Conservation (phyloP, 2,888 invertebrate species). For the Zele albiditarsus region DNA sequence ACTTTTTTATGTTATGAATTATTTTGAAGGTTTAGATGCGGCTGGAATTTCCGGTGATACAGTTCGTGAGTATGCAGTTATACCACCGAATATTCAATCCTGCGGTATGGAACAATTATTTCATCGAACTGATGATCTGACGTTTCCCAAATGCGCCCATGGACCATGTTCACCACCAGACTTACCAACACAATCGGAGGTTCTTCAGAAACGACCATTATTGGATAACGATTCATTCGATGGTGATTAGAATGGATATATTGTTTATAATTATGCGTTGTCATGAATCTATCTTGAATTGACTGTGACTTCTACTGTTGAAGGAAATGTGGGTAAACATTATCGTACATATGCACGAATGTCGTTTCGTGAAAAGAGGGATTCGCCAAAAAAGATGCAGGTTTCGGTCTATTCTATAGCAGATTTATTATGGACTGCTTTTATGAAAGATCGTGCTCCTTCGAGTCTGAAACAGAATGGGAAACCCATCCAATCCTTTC, state of each 20-base stretch:
- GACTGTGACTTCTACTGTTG: background rate
- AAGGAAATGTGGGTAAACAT: background rate
- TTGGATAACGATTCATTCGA: background rate
- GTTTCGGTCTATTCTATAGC: background rate
- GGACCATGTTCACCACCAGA: background rate
- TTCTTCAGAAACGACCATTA: background rate
- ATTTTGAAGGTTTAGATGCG: background rate
- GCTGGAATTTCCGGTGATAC: background rate
- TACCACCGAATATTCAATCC: background rate
- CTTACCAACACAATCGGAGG: background rate
- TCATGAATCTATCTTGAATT: background rate
- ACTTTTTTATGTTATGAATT: background rate
- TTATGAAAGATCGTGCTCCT: background rate
- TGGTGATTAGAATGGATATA: background rate
- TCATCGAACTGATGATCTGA: background rate
- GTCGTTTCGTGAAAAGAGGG: background rate
- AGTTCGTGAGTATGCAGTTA: background rate
- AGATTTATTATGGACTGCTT: background rate
- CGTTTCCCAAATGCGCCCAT: background rate
- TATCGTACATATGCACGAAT: background rate
- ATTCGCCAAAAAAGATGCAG: too few species aligned
- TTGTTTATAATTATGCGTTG: background rate
- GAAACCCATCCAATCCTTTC: background rate
- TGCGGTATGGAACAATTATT: background rate
- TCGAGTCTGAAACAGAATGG: background rate